These are phyloP conservation scores for Pterostichus niger DNA, from an alignment of 2,888 invertebrate genomes.

Conservation along the genomic window DNA sequence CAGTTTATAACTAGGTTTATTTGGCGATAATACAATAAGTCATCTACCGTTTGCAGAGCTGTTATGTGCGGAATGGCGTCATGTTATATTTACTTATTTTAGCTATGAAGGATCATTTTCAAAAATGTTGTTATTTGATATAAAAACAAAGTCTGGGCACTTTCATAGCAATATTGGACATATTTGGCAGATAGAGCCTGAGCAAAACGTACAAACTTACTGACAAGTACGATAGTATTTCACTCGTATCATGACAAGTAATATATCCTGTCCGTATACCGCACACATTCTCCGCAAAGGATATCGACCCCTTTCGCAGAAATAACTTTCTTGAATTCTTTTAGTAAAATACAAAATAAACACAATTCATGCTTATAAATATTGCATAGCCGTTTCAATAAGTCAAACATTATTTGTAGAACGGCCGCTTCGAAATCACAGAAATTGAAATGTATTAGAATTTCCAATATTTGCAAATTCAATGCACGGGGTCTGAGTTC, in stretches of 20 bases:
- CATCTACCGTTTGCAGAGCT: too few species aligned
- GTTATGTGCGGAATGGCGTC: too few species aligned
- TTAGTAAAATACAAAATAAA: slow-evolving; percentile 43
- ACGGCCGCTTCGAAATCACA: slow-evolving; percentile 30
- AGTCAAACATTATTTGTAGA: slow-evolving; percentile 57
- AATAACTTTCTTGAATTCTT: slow-evolving; percentile 33
- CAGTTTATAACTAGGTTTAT: too few species aligned
- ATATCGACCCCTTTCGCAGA: slow-evolving; percentile 28
- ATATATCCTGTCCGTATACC: slow-evolving; percentile 36
- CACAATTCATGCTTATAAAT: slow-evolving; percentile 50
- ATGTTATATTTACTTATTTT: too few species aligned
- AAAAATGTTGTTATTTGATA: too few species aligned
- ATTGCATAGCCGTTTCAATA: slow-evolving; percentile 46
- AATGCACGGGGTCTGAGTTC: slow-evolving; percentile 13
- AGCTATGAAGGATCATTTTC: too few species aligned
- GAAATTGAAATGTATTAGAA: slow-evolving; percentile 62
- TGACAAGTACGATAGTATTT: slow-evolving; percentile 50
- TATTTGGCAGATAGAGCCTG: slow-evolving; percentile 27
- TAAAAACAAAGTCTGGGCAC: too few species aligned
- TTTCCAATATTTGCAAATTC: slow-evolving; percentile 63
- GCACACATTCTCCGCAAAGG: not conserved
- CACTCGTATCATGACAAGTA: slow-evolving; percentile 52
- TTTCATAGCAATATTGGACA: not conserved
- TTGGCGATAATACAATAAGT: too few species aligned
- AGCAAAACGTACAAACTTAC: slow-evolving; percentile 43